Evolutionary conservation across 1,140 invertebrate genomes (phyloP).

Genomic region (Diploscapter pachys): DNA sequence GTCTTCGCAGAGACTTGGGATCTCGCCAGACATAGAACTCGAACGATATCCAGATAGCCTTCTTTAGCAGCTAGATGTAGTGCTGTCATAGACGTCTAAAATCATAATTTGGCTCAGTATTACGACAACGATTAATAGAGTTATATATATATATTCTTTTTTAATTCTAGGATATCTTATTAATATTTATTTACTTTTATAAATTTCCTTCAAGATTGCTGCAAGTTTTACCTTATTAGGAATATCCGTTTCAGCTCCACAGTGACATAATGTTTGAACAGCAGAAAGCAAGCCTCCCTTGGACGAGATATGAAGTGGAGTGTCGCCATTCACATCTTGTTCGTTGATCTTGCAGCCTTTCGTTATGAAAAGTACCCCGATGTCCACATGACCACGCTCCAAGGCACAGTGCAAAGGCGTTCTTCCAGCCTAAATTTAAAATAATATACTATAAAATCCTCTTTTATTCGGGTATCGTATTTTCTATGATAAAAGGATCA

Average conservation of each 20-base stretch:
- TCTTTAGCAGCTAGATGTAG: slow-evolving; percentile 73
- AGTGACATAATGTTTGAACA: slow-evolving; percentile 73
- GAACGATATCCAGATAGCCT: slow-evolving; percentile 74
- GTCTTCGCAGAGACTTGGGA: slow-evolving; percentile 47
- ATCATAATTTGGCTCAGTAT: too few species aligned
- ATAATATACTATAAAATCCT: slow-evolving; percentile 41
- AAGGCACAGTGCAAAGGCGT: slow-evolving; percentile 70
- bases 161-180: too few species aligned
- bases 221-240: slow-evolving; percentile 57
- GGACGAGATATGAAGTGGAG: slow-evolving; percentile 73
- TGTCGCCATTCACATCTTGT: slow-evolving; percentile 70
- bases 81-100: slow-evolving; percentile 59
- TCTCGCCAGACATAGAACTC: slow-evolving; percentile 71
- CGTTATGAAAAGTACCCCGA: slow-evolving; percentile 83
- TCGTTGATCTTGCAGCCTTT: slow-evolving; percentile 77
- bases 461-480: too few species aligned
- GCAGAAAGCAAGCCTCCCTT: slow-evolving; percentile 70
- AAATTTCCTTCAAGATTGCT: slow-evolving; percentile 60
- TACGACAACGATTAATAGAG: too few species aligned
- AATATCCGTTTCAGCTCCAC: slow-evolving; percentile 72
- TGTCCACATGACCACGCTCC: slow-evolving; percentile 67
- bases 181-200: background rate
- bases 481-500: too few species aligned
- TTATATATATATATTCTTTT: too few species aligned
- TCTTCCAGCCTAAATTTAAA: slow-evolving; percentile 39